These are phyloP conservation scores for Acleris literana DNA, from an alignment of 2,888 invertebrate species.

Conservation along the genomic window DNA sequence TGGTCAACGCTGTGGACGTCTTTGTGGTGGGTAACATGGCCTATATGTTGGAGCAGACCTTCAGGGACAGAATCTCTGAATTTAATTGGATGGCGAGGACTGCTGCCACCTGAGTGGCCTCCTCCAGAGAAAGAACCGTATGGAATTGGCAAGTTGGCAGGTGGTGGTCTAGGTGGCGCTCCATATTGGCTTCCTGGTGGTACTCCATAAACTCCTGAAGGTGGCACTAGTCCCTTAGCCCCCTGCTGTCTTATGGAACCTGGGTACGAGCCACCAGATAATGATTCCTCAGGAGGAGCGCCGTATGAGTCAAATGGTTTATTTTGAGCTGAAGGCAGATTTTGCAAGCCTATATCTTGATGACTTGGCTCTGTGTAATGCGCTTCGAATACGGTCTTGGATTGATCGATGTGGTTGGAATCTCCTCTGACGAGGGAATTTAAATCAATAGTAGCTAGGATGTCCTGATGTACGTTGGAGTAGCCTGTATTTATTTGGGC, in stretches of 20 bases:
- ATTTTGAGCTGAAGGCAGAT: slow-evolving; percentile 39
- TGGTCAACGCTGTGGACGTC: slow-evolving; percentile 84
- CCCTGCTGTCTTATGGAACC: slow-evolving; percentile 69
- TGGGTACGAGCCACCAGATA: slow-evolving; percentile 68
- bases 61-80: slow-evolving; percentile 90
- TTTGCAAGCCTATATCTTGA: slow-evolving; percentile 17
- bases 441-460: slow-evolving; percentile 68
- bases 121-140: slow-evolving; percentile 75
- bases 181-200: slow-evolving; percentile 82
- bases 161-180: slow-evolving; percentile 62
- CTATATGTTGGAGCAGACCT: slow-evolving; percentile 87
- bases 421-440: slow-evolving; percentile 75
- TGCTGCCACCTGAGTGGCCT: slow-evolving; percentile 68
- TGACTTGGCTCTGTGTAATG: slow-evolving; percentile 69
- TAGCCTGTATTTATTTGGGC: slow-evolving; percentile 71
- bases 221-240: slow-evolving; percentile 82
- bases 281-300: slow-evolving; percentile 73
- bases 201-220: slow-evolving; percentile 85
- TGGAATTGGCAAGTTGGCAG: slow-evolving; percentile 67
- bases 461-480: slow-evolving; percentile 76
- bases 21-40: slow-evolving; percentile 85
- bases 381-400: slow-evolving; percentile 78
- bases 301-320: slow-evolving; percentile 67
- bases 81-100: slow-evolving; percentile 85
- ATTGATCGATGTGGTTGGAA: slow-evolving; percentile 76